Evolutionary conservation across 2,797 vertebrate species (phyloP), one percentile per base, ranked within the genome.

Genomic region (Microtus agrestis): DNA sequence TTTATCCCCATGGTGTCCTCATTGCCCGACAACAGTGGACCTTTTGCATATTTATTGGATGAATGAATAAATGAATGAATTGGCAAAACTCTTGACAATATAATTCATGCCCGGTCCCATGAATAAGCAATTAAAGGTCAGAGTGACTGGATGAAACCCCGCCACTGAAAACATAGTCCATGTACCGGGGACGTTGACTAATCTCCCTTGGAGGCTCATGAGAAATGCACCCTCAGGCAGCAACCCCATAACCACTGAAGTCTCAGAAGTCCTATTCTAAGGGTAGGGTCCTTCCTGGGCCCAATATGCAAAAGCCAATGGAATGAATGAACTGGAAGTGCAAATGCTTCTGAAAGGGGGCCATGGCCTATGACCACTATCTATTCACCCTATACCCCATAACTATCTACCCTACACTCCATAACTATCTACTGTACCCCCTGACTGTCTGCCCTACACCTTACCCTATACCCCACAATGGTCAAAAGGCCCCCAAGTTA

Each of bases 101-200:
- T 89, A 51, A 87, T 63, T 73, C 21, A 76, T 73, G 73, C 14
- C 31, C 59, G 46, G 31, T 71, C n/a, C 54, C 63, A 92, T 27
- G n/a, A 89, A 94, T 59, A 78, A 77, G 34, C 54, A 87, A 85
- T 40, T 48, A 51, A 91, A 91, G 29, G 73, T 74, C 65, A 80
- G 59, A 76, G 31, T 40, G 61, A 48, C 14, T 71, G 19, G 29
- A 27, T 95, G 27, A n/a, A 54, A 0, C n/a, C 19, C 25, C 29
- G 56, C 65, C 56, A 19, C 9, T 59, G 43, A 56, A 82, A 78
- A 76, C 11, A 0, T 2, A 2, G 21, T 51, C 69, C 14, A 12
- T 29, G 1, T 43, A 65, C 9, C 5, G 6, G 43, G 56, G 71
- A n/a, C 2, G 2, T 0, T 59, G 13, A 6, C 0, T 46, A 12